Percentiles rank a stretch among this genome's conserved stretches.
Evolutionary conservation across 1,140 invertebrate species (phyloP).

Genomic region (Philotrypesis tridentata): DNA sequence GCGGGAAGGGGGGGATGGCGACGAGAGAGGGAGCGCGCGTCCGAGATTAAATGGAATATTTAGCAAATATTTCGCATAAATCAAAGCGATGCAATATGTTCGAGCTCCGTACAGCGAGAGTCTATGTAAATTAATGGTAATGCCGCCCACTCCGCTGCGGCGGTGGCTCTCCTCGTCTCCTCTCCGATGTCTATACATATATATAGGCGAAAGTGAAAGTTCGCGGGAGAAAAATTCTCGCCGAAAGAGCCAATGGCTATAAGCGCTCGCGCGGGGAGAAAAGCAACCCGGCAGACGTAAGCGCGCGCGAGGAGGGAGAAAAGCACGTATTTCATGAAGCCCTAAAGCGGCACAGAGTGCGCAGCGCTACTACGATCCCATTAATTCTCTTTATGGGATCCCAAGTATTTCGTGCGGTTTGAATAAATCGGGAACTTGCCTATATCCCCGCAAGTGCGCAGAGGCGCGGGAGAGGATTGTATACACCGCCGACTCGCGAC

Average conservation of each 20-base stretch:
- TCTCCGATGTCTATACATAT: no score
- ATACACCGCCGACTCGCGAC: no score
- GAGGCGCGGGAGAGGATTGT: no score
- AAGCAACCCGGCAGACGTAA: slow-evolving; percentile 27
- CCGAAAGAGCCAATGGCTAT: slow-evolving; percentile 23
- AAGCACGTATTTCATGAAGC: slow-evolving; percentile 69
- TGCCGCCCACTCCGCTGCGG: slow-evolving; percentile 50
- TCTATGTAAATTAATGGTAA: slow-evolving; percentile 73
- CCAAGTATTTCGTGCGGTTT: slow-evolving; percentile 68
- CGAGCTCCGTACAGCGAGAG: slow-evolving; percentile 62
- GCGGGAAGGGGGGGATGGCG: no score
- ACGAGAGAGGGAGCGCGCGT: slow-evolving; percentile 19
- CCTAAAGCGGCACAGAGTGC: slow-evolving; percentile 62
- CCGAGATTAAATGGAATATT: slow-evolving; percentile 72
- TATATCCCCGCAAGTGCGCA: no score
- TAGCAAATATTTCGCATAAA: slow-evolving; percentile 73
- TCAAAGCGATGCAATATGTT: slow-evolving; percentile 72
- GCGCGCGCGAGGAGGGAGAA: slow-evolving; percentile 45
- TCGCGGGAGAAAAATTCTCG: slow-evolving; percentile 1
- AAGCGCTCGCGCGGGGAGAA: slow-evolving; percentile 38
- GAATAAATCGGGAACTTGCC: slow-evolving; percentile 70
- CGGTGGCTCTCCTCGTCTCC: no score
- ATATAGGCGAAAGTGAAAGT: slow-evolving; percentile 48
- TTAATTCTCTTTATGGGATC: slow-evolving; percentile 71
- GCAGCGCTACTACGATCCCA: slow-evolving; percentile 66